Base-by-base conservation (phyloP, 2,113 vertebrate species). In the Chamaea fasciata region DNA sequence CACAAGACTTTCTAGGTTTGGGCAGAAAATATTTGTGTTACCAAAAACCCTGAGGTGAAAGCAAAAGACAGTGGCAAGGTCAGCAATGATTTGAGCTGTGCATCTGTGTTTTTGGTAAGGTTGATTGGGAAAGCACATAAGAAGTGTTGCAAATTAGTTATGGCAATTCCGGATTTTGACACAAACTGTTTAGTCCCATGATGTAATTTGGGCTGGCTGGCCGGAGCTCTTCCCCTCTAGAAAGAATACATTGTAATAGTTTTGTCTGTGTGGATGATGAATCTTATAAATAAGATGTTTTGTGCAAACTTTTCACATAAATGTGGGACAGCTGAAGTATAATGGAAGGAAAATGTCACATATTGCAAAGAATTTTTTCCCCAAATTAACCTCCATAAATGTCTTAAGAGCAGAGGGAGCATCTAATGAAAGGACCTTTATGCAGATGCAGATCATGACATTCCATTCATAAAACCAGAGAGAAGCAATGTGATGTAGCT, bases 1-100 rank as follows among this genome's bases (percentile, higher is more conserved):
- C 84, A 75, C 92, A 97, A 96, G 56, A 39, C 94, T 97, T 95
- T 96, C 95, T 95, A 97, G 95, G 91, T 90, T 97, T 96, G 93
- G 87, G 87, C 71, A 92, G 89, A 86, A 95, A 87, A 79, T 67
- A 31, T 95, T 89, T 90, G 57, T 90, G 86, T 97, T 96, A 96
- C 95, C 94, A 96, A 94, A 97, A 96, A 84, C 10, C 39, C 41
- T 49, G 83, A 92, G 68, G 86, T 83, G 80, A 97, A 80, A 68
- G 92, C 68, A 52, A 69, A 57, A 94, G 76, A 85, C 89, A 92
- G 55, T 52, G 63, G 64, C 80, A 71, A 30, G 53, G 63, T 83
- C 95, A 97, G 93, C 63, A 80, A 6, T 42, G 46, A 80, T 60
- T 86, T 65, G 63, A 82, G 90, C 57, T 55, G 28, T 59, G 62